Evolutionary conservation across 2,888 invertebrate genomes (phyloP).

Genomic region (Pollenia angustigena): DNA sequence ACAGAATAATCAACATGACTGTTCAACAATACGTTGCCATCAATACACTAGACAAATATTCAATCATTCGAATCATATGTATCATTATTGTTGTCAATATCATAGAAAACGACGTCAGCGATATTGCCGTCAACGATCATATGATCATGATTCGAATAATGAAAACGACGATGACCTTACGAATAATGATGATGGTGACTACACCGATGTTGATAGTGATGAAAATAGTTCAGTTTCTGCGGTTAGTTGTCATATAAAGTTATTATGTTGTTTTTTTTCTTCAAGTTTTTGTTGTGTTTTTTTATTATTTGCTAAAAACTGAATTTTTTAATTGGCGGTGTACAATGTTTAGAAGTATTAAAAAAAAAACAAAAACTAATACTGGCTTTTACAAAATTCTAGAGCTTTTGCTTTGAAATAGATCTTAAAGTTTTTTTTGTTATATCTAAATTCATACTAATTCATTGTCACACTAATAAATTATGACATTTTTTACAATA

Average conservation of each 20-base stretch:
- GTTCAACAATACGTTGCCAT: slow-evolving; percentile 63
- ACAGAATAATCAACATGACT: slow-evolving; percentile 51
- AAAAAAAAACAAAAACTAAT: too few relatives aligned
- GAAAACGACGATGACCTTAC: slow-evolving; percentile 53
- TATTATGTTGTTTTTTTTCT: slow-evolving; percentile 69
- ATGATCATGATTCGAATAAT: slow-evolving; percentile 51
- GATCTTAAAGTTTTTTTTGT: too few relatives aligned
- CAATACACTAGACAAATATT: slow-evolving; percentile 57
- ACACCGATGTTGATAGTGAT: slow-evolving; percentile 65
- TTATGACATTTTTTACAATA: slow-evolving; percentile 2
- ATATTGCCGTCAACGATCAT: slow-evolving; percentile 53
- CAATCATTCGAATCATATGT: slow-evolving; percentile 53
- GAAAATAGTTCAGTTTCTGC: slow-evolving; percentile 78
- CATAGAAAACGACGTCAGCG: slow-evolving; percentile 61
- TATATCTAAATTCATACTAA: background rate
- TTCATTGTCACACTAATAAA: slow-evolving; percentile 1
- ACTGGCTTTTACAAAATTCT: too few relatives aligned
- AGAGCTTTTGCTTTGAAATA: too few relatives aligned
- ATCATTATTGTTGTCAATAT: slow-evolving; percentile 67
- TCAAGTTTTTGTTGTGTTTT: slow-evolving; percentile 70
- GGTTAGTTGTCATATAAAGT: slow-evolving; percentile 78
- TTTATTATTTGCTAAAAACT: slow-evolving; percentile 59
- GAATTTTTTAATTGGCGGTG: slow-evolving; percentile 18
- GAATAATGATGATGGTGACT: slow-evolving; percentile 75
- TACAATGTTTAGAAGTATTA: background rate